phyloP scores from a whole-genome alignment of 2,888 invertebrate species.

The Tupiocoris notatus region DNA sequence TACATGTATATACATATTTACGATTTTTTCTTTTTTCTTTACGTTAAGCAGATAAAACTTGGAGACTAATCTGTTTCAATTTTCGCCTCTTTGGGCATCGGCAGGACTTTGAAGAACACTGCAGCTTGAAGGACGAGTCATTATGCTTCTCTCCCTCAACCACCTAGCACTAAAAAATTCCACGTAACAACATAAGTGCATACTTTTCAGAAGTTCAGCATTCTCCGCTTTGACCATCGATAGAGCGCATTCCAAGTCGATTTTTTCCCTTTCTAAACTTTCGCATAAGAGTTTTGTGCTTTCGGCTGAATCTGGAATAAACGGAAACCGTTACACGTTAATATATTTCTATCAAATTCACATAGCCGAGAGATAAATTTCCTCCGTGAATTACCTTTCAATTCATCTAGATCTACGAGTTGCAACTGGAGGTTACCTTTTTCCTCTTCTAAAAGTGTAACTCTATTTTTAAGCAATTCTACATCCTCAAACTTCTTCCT shows the following conservation, averaged over 20 bases:
- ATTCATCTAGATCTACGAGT: constrained; percentile 72
- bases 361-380: not conserved
- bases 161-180: too few relatives aligned
- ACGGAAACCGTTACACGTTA: not conserved
- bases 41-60: too few relatives aligned
- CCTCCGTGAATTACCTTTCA: constrained; percentile 47
- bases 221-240: constrained; percentile 7
- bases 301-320: constrained; percentile 22
- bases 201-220: constrained; percentile 12
- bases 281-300: constrained; percentile 14
- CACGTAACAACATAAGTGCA: too few relatives aligned
- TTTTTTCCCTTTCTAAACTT: constrained; percentile 21
- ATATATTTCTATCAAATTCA: not conserved
- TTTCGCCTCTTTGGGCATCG: too few relatives aligned
- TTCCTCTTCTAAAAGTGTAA: constrained; percentile 84
- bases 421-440: constrained; percentile 86
- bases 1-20: too few relatives aligned
- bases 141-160: too few relatives aligned
- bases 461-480: constrained; percentile 66
- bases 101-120: too few relatives aligned
- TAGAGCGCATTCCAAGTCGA: not conserved
- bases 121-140: too few relatives aligned
- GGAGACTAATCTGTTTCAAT: too few relatives aligned
- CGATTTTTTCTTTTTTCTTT: too few relatives aligned
- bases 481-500: constrained; percentile 58